A percentile compares a stretch with the other conserved stretches of the same genome.
Conservation (phyloP, 2,888 invertebrate genomes). For the Nomada fabriciana region DNA sequence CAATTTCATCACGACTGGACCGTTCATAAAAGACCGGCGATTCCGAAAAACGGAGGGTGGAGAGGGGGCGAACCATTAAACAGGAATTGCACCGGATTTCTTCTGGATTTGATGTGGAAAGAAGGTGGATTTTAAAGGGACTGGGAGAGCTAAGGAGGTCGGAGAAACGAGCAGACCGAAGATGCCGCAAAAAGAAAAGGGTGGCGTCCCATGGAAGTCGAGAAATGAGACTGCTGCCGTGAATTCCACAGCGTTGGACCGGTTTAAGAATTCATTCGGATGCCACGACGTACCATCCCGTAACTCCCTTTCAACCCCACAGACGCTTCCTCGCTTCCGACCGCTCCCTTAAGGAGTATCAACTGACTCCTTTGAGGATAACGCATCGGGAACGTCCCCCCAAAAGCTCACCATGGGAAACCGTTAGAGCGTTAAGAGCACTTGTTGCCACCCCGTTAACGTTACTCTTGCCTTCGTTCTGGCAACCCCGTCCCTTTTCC, state of each 20-base stretch:
- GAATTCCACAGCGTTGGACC: slow-evolving; percentile 53
- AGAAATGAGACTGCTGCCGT: slow-evolving; percentile 41
- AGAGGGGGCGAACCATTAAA: slow-evolving; percentile 43
- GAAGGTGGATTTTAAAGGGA: slow-evolving; percentile 53
- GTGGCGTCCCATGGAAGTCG: slow-evolving; percentile 1
- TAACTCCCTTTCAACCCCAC: slow-evolving; percentile 22
- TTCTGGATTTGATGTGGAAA: slow-evolving; percentile 47
- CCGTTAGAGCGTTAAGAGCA: slow-evolving; percentile 77
- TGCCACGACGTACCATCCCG: slow-evolving; percentile 42
- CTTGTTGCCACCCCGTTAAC: slow-evolving; percentile 78
- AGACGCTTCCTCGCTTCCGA: slow-evolving; percentile 17
- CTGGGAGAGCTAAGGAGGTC: slow-evolving; percentile 38
- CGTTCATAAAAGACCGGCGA: not conserved
- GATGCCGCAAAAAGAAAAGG: slow-evolving; percentile 11
- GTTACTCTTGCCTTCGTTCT: slow-evolving; percentile 64
- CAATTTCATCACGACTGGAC: not conserved
- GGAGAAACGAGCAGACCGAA: slow-evolving; percentile 32
- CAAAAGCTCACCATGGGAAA: slow-evolving; percentile 54
- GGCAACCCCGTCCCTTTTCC: slow-evolving; percentile 18
- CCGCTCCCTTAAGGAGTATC: slow-evolving; percentile 21
- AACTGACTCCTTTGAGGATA: slow-evolving; percentile 54
- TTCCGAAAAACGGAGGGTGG: not conserved
- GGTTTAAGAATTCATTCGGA: slow-evolving; percentile 69
- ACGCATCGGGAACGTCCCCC: slow-evolving; percentile 53
- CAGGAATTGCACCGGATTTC: slow-evolving; percentile 41